Evolutionary conservation across 2,113 vertebrate genomes (phyloP), one percentile per base, ranked within the genome.

Genomic region (Coreoperca whiteheadi): DNA sequence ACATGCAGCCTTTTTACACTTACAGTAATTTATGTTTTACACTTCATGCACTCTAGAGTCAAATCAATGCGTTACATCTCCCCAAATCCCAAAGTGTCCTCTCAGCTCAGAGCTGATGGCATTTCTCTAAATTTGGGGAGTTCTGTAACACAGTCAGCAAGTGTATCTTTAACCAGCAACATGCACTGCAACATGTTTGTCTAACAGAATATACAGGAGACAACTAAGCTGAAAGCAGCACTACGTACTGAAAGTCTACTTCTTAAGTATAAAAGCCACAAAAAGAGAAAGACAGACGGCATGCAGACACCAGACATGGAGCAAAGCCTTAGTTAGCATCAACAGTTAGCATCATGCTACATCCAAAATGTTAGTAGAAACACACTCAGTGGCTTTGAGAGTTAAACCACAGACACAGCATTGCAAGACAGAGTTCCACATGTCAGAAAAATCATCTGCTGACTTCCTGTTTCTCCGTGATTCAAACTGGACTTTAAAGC

Each of bases 281-380:
- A 21, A 25, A 21, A 39, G 32, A 60, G 10, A 8, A 21, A 54
- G 68, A 86, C 65, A 76, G 82, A 72, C 30, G 4, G 67, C 92
- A 86, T 86, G 89, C 91, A 87, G 46, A 90, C 87, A 54, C 30
- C 60, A n/a, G 7, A 65, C 76, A 79, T 34, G 74, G 34, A 75
- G 83, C 79, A 25, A 71, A 79, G 81, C 81, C 15, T 12, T 16
- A 43, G 80, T 86, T 75, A 90, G 84, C 73, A 23, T 32, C 84
- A 43, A 63, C 21, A 34, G 77, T 89, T 88, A 92, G 87, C 86
- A 77, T 68, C 90, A 89, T 91, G 91, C 93, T 86, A 81, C 89
- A 74, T 77, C 59, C 74, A 69, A 63, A 74, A 79, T 18, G 70
- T 86, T 85, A 91, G 87, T 78, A 72, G 54, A 59, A 23, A 77